Percentiles rank a stretch among this genome's conserved stretches.
Conservation (phyloP, 2,888 invertebrate species). For the Polymixis lichenea region DNA sequence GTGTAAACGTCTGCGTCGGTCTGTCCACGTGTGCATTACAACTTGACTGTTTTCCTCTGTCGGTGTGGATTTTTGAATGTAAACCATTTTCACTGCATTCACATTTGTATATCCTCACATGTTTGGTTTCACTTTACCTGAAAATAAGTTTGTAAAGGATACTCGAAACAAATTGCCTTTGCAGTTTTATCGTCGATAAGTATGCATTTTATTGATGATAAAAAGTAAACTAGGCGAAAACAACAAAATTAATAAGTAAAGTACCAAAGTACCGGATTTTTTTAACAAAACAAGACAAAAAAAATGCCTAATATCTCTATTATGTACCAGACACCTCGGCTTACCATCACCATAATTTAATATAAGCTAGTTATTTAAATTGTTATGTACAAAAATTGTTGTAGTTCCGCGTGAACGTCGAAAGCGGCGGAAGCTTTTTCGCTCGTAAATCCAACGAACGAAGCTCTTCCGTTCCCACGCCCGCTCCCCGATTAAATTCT, state of each 20-base stretch:
- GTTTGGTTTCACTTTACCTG: constrained; percentile 32
- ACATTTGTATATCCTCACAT: constrained; percentile 11
- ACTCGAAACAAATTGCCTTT: neutral
- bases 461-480: constrained; percentile 75
- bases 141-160: constrained; percentile 19
- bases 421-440: constrained; percentile 81
- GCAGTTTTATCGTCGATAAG: neutral
- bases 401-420: constrained; percentile 69
- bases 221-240: neutral
- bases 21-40: constrained; percentile 42
- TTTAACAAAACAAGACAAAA: too few relatives aligned
- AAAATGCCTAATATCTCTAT: constrained; percentile 3
- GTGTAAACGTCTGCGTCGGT: constrained; percentile 38
- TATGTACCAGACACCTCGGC: constrained; percentile 18
- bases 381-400: constrained; percentile 71
- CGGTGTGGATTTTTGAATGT: constrained; percentile 19
- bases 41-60: constrained; percentile 48
- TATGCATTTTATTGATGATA: constrained; percentile 2
- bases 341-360: constrained; percentile 59
- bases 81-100: constrained; percentile 33
- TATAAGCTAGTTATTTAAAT: constrained; percentile 65
- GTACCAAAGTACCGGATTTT: neutral
- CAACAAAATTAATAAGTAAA: neutral
- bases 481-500: constrained; percentile 80
- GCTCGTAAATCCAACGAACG: constrained; percentile 81